Base-by-base conservation (phyloP, 2,797 vertebrate species). In the Enteromius treurensis region DNA sequence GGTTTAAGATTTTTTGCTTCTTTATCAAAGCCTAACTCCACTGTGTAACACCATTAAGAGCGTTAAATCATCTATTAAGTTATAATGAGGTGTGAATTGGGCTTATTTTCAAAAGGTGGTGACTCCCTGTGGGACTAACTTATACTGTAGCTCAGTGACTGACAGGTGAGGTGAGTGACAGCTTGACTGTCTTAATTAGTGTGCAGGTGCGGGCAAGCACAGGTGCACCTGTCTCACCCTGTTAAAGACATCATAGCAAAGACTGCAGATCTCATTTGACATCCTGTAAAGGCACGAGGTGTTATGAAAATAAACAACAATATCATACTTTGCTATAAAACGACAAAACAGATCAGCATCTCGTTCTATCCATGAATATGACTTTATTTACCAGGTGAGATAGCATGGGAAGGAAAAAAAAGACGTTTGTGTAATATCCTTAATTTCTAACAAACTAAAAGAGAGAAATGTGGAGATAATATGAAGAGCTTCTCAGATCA, bases 151-250 rank as follows among this genome's bases (percentile, higher is more conserved):
- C 67, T 80, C 79, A 62, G 40, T 85, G 86, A 88, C 80, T 87
- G 87, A 87, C 86, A 85, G 86, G 70, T 79, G 86, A 84, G 81
- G 77, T 88, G 85, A 87, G 70, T 88, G 86, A 88, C 87, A 88
- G 87, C 85, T 84, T 77, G 75, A 47, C 11, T 55, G 79, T 82
- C 82, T 87, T 86, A 86, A 89, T 88, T 88, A 84, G 58, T 71
- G 81, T 67, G 64, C 87, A 87, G 85, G 84, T 88, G 87, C n/a
- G 29, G 11, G 60, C 40, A 70, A n/a, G 14, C 42, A 81, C 87
- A 88, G 82, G 87, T 88, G 86, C 68, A 69, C 49, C 42, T 17
- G 17, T 74, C 55, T 58, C 81, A 76, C 76, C 58, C 62, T 67
- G 69, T n/a, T 75, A 29, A 78, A 65, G 15, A 70, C 75, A 32